Percentiles rank a stretch among this genome's conserved stretches.
phyloP scores from a whole-genome alignment of 2,113 vertebrate genomes.

The Solea senegalensis region DNA sequence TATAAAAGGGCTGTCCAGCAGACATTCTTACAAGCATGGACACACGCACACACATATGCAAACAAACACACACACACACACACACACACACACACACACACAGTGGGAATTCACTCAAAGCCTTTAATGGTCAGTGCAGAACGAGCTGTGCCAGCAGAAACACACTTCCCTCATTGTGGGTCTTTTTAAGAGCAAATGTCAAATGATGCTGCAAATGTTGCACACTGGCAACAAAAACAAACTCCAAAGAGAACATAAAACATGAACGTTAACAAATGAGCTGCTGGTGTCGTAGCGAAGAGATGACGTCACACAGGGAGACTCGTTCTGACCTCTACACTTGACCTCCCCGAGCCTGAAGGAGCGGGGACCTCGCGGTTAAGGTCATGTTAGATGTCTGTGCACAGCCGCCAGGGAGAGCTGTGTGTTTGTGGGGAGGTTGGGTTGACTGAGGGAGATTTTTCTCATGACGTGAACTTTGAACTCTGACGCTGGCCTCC shows the following conservation, averaged over 20 bases:
- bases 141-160: conserved; percentile 62
- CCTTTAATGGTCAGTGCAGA: conserved; percentile 43
- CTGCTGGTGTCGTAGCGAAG: background rate
- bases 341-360: conserved; percentile 33
- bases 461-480: conserved; percentile 63
- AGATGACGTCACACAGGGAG: conserved; percentile 12
- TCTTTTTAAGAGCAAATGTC: conserved; percentile 10
- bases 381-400: conserved; percentile 21
- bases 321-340: conserved; percentile 40
- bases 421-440: background rate
- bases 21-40: conserved; percentile 73
- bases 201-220: conserved; percentile 2
- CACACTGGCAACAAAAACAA: background rate
- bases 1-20: conserved; percentile 74
- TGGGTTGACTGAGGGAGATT: background rate
- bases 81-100: conserved; percentile 38
- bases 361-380: background rate
- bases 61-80: conserved; percentile 32
- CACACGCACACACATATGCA: conserved; percentile 24
- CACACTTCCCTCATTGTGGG: conserved; percentile 34
- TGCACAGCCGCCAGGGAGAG: background rate
- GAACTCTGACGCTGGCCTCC: conserved; percentile 49
- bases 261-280: background rate
- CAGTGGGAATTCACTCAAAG: conserved; percentile 51
- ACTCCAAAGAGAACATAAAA: background rate